Percentiles rank a stretch among this genome's conserved stretches.
phyloP scores from a whole-genome alignment of 1,140 invertebrate genomes.

The Ceratoteleas bidentatus region DNA sequence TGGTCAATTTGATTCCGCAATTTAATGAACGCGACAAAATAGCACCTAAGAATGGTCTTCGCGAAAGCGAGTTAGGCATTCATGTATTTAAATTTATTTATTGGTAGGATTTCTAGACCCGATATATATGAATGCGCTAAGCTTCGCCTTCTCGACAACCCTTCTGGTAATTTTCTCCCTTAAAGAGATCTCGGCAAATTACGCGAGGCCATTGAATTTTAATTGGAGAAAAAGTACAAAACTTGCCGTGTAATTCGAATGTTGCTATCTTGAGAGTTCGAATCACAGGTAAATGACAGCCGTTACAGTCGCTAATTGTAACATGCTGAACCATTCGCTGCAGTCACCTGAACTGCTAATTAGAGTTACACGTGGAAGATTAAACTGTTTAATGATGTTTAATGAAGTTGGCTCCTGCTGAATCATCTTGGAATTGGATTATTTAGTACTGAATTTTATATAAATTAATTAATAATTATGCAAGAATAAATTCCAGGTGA shows the following conservation, averaged over 20 bases:
- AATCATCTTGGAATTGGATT: too few relatives aligned
- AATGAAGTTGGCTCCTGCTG: too few relatives aligned
- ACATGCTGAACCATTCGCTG: constrained; percentile 71
- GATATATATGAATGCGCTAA: constrained; percentile 26
- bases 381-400: not conserved
- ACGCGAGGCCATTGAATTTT: constrained; percentile 78
- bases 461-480: too few relatives aligned
- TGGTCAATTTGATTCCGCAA: constrained; percentile 15
- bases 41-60: constrained; percentile 14
- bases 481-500: too few relatives aligned
- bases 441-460: too few relatives aligned
- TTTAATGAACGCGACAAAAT: constrained; percentile 19
- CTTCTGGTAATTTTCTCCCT: constrained; percentile 79
- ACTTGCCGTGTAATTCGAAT: constrained; percentile 32
- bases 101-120: constrained; percentile 76
- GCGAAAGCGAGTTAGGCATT: constrained; percentile 72
- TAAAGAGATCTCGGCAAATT: constrained; percentile 80
- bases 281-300: constrained; percentile 28
- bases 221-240: constrained; percentile 74
- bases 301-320: constrained; percentile 70
- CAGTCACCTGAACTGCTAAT: constrained; percentile 68
- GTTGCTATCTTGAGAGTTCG: constrained; percentile 22
- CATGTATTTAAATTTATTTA: constrained; percentile 81
- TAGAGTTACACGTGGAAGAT: not conserved
- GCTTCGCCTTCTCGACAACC: constrained; percentile 69